Evolutionary conservation across 2,797 vertebrate genomes (phyloP).

Genomic region (Strix occidentalis): DNA sequence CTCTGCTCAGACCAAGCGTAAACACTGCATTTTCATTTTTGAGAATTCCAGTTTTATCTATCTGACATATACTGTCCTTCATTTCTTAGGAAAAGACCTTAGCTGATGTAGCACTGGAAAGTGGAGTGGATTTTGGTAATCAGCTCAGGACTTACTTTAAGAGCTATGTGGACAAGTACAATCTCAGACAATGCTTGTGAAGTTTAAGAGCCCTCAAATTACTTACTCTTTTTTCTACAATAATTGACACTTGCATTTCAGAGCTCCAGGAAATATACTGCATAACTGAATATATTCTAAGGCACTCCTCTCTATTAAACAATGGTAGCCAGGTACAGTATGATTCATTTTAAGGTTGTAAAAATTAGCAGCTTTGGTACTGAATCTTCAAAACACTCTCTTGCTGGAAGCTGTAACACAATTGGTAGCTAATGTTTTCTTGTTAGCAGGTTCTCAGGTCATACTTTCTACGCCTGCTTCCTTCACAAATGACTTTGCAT

Average conservation of each 20-base stretch:
- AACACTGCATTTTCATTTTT: neutral
- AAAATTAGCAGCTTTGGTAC: neutral
- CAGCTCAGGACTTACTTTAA: neutral
- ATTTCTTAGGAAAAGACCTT: neutral
- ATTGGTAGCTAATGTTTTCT: neutral
- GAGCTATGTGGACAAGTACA: neutral
- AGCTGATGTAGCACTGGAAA: neutral
- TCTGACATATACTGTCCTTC: neutral
- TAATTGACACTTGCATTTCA: constrained; percentile 17
- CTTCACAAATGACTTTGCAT: neutral
- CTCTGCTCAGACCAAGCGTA: neutral
- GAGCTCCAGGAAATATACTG: neutral
- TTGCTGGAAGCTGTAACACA: neutral
- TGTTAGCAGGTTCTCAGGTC: neutral
- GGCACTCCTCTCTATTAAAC: neutral
- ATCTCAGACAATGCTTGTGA: constrained; percentile 12
- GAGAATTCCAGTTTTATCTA: neutral
- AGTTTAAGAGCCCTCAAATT: constrained; percentile 22
- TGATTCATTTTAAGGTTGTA: neutral
- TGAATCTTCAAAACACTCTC: neutral
- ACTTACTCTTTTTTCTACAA: neutral
- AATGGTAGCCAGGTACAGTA: neutral
- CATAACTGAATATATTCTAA: neutral
- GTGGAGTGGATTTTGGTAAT: neutral
- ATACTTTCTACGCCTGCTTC: neutral